Base-by-base conservation (phyloP, 2,888 invertebrate species). In the Hipparchia semele region DNA sequence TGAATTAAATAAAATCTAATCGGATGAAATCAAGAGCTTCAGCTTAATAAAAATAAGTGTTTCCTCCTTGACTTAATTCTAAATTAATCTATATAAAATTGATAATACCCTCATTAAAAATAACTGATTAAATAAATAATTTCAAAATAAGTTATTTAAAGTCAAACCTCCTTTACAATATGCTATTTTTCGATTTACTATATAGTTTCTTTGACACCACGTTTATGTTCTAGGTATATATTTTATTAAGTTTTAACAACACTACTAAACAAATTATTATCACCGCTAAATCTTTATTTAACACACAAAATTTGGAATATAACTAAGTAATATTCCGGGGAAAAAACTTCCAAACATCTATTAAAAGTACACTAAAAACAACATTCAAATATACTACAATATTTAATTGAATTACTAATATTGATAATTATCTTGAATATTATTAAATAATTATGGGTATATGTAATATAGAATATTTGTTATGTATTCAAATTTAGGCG, bases 401-500 rank as follows among this genome's bases (percentile, higher is more conserved):
- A 65, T 53, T 23, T 23, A 13, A 51, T 12, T 46, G 6, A 67
- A 45, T 39, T 13, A 46, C 39, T 46, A 13, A 65, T 53, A 33
- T 12, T 12, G 53, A 33, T 53, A 51, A 53, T 65, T 65, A 65
- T 53, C 53, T 53, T 33, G 33, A 33, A 46, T 64, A 46, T 46
- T 6, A 13, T 46, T 46, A 9, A 62, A 13, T 46, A 39, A 12
- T 60, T 39, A 58, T 39, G 12, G 23, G 10, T 60, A 58, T 9
- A 23, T 23, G 23, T 23, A 51, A 49, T 49, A 53, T 33, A 6
- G 12, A 53, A 65, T 65, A 65, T 49, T 64, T 8, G 10, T 51
- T 2, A n/a, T 13, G 23, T 67, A 51, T 64, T 70, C 68, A 8
- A 66, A 71, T 71, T 64, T 67, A 54, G 71, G 70, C 69, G 70